Base-by-base conservation (phyloP, 2,113 vertebrate genomes). In the Nothocercus julius region DNA sequence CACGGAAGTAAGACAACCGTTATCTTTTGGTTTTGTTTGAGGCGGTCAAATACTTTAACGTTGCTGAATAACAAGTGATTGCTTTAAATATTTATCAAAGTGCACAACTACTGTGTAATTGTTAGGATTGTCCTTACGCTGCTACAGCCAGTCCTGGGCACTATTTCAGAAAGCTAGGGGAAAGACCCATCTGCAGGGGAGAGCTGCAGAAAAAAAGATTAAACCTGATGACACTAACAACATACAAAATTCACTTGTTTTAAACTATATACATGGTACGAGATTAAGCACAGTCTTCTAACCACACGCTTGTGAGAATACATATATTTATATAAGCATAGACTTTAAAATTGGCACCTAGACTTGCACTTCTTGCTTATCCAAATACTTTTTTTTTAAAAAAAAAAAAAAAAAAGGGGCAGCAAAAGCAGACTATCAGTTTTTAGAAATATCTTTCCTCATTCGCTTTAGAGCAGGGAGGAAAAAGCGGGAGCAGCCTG, bases 151-250 rank as follows among this genome's bases (percentile, higher is more conserved):
- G 28, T 56, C 30, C 19, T 4, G 2, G 66, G 53, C 44, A 64
- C 25, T 5, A 16, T 66, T 93, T 76, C 24, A 84, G 66, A 90
- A 90, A 86, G 24, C 76, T 40, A 59, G 3, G 54, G 25, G 53
- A 84, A 58, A 84, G 36, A 40, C 45, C 87, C 53, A 85, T 83
- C 66, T 90, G 45, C 44, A 84, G 75, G 24, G 81, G 78, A 83
- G 54, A 83, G 42, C 34, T 56, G 16, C 21, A 81, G 51, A 36
- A 86, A 73, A 34, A 90, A 85, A 15, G 45, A 92, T 76, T 87
- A 82, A 61, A 81, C 22, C 53, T 78, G 53, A 78, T 32, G 86
- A 70, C 45, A 88, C 62, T 2, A 85, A 27, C 44, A 49, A 68
- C 27, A n/a, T 44, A 51, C 38, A 12, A 77, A 89, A 70, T 64